Base-by-base conservation (phyloP, 2,888 invertebrate species). In the Shargacucullia verbasci region DNA sequence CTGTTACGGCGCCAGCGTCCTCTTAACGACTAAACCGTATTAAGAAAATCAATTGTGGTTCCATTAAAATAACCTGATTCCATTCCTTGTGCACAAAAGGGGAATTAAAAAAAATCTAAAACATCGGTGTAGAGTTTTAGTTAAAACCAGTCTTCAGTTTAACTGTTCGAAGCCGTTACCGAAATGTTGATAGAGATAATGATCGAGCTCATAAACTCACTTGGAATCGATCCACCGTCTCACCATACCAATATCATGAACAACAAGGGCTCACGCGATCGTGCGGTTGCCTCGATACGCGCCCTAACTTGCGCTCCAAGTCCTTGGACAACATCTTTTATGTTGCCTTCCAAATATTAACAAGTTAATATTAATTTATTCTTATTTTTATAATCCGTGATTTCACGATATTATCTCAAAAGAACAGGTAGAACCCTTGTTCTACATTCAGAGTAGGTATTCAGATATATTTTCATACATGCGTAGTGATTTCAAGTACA, bases 181-280 rank as follows among this genome's bases (percentile, higher is more conserved):
- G 69, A 81, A 80, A 81, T 75, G 73, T 79, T 76, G 70, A 82
- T 79, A 78, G 73, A 79, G 80, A 84, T 84, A 81, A 80, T 83
- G 79, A 82, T 83, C 82, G 78, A 72, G 70, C 75, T 80, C 79
- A 78, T 84, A 81, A 84, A 83, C 78, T 81, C 73, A 77, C 76
- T 83, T 77, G 59, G 67, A 83, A 86, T 88, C 86, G 86, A 86
- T 86, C 67, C 65, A 56, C 63, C 55, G 75, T 56, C 71, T 74
- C 62, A 74, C 78, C 75, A 66, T 73, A 73, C 76, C 82, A 73
- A 78, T 81, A 82, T 79, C 69, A 79, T 75, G 79, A 81, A 82
- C 78, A 76, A 73, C 70, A 67, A 71, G 65, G 71, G 72, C 76
- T 79, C 84, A 85, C 86, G 84, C 86, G 79, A 84, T 79, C 78